These are phyloP conservation scores for Acestrorhynchus altus DNA, from an alignment of 2,797 vertebrate genomes.

Conservation along the genomic window DNA sequence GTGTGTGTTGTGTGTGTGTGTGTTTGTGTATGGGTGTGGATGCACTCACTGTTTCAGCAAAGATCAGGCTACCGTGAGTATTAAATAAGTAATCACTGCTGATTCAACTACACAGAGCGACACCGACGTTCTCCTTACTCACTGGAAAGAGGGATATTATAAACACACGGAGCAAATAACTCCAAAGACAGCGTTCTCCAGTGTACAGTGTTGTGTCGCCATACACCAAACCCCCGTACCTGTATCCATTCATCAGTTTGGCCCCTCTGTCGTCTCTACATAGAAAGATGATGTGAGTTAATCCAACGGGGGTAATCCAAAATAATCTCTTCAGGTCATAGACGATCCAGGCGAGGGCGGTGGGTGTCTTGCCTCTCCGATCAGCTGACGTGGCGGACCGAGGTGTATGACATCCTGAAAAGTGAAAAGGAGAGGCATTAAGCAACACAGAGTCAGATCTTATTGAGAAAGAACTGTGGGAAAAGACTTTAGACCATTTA, in stretches of 20 bases:
- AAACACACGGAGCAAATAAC: background rate
- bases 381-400: slow-evolving; percentile 66
- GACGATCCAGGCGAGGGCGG: slow-evolving; percentile 49
- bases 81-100: background rate
- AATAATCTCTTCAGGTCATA: slow-evolving; percentile 56
- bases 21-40: slow-evolving; percentile 37
- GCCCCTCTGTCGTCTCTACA: slow-evolving; percentile 61
- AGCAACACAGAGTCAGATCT: background rate
- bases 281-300: slow-evolving; percentile 58
- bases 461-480: background rate
- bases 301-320: slow-evolving; percentile 62
- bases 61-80: background rate
- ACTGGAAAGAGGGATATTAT: background rate
- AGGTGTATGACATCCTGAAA: slow-evolving; percentile 76
- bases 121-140: background rate
- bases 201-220: background rate
- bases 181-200: background rate
- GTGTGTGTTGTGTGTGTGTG: slow-evolving; percentile 17
- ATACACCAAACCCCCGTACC: slow-evolving; percentile 62
- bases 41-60: slow-evolving; percentile 24
- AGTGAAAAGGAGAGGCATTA: slow-evolving; percentile 36
- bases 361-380: slow-evolving; percentile 61
- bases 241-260: slow-evolving; percentile 72
- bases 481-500: background rate
- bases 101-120: background rate